phyloP scores from a whole-genome alignment of 2,888 invertebrate species.

The Falcaria lacertinaria region DNA sequence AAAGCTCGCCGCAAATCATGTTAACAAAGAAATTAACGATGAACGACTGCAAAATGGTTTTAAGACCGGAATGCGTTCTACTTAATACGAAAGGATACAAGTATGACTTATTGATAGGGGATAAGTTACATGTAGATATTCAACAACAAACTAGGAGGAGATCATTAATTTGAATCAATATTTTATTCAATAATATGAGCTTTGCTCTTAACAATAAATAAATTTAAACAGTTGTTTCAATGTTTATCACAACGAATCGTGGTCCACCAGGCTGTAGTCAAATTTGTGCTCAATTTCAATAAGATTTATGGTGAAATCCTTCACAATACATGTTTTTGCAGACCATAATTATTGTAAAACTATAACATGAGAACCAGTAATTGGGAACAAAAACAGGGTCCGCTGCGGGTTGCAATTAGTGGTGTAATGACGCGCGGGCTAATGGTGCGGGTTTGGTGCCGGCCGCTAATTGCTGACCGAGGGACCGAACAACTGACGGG shows the following conservation, averaged over 20 bases:
- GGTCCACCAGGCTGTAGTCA: too few relatives aligned
- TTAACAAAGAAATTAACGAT: constrained; percentile 2
- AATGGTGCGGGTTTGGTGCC: constrained; percentile 60
- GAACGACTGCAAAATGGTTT: neutral
- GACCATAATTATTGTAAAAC: neutral
- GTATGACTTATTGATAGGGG: too few relatives aligned
- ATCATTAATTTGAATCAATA: too few relatives aligned
- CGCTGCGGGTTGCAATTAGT: constrained; percentile 60
- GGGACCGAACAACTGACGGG: constrained; percentile 7
- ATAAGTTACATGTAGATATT: too few relatives aligned
- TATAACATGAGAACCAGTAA: constrained; percentile 35
- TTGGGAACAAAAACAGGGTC: constrained; percentile 53
- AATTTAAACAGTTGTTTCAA: too few relatives aligned
- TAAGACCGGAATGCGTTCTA: neutral
- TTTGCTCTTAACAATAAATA: too few relatives aligned
- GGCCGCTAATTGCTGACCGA: constrained; percentile 49
- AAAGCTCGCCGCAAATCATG: constrained; percentile 6
- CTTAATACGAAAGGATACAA: too few relatives aligned
- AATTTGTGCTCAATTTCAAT: too few relatives aligned
- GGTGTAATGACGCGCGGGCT: constrained; percentile 53
- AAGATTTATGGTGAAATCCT: neutral
- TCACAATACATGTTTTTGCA: neutral
- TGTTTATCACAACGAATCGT: too few relatives aligned
- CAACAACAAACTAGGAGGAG: too few relatives aligned
- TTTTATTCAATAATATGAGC: too few relatives aligned